Percentiles rank a stretch among this genome's conserved stretches.
phyloP scores from a whole-genome alignment of 1,140 invertebrate genomes.

The Drosophila pseudoobscura region DNA sequence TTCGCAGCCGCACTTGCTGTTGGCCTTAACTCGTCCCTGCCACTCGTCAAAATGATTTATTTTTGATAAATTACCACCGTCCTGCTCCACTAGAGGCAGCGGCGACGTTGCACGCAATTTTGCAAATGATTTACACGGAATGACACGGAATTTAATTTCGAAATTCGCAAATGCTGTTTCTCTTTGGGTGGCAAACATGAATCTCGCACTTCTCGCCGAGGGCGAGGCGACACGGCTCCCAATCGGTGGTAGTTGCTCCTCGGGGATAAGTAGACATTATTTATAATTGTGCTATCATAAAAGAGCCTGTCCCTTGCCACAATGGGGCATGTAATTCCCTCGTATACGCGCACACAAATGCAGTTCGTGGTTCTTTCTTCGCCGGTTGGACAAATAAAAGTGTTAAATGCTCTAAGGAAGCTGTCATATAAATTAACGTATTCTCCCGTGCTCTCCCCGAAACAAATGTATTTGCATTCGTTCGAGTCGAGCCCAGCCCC shows the following conservation, averaged over 20 bases:
- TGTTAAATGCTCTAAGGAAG: slow-evolving; percentile 62
- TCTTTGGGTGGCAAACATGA: slow-evolving; percentile 81
- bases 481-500: too few relatives aligned
- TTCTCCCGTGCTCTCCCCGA: too few relatives aligned
- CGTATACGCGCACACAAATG: slow-evolving; percentile 7
- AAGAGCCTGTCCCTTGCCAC: too few relatives aligned
- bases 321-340: too few relatives aligned
- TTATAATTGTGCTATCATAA: slow-evolving; percentile 57
- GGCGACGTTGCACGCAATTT: slow-evolving; percentile 57
- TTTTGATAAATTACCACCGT: slow-evolving; percentile 81
- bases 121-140: slow-evolving; percentile 81
- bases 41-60: slow-evolving; percentile 82
- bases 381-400: slow-evolving; percentile 25
- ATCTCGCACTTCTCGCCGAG: slow-evolving; percentile 47
- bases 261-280: slow-evolving; percentile 47
- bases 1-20: slow-evolving; percentile 45
- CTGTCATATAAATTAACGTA: slow-evolving; percentile 66
- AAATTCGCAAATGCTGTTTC: slow-evolving; percentile 79
- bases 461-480: too few relatives aligned
- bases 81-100: slow-evolving; percentile 35
- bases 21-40: slow-evolving; percentile 39
- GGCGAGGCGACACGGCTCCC: neutral
- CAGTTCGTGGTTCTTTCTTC: neutral
- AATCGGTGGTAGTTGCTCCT: slow-evolving; percentile 22
- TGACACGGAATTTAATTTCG: slow-evolving; percentile 82